Evolutionary conservation across 2,797 vertebrate species (phyloP).

Genomic region (Phyllotis vaccarum): DNA sequence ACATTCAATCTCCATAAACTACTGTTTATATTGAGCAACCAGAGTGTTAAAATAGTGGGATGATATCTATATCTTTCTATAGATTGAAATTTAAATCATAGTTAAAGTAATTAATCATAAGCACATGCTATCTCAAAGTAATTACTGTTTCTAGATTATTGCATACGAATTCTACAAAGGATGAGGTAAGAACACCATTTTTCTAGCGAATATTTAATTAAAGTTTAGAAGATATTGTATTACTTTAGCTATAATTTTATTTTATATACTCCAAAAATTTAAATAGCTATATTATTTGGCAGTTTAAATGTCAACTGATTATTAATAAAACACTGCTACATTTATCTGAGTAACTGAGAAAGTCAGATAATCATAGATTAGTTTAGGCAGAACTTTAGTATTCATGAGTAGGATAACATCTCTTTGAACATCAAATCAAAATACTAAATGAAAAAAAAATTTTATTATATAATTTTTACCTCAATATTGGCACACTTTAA

Average conservation of each 20-base stretch:
- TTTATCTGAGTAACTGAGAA: neutral
- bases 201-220: neutral
- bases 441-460: neutral
- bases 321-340: neutral
- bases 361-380: neutral
- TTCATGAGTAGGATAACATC: neutral
- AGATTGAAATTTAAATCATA: neutral
- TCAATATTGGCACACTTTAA: neutral
- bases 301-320: neutral
- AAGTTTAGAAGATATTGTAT: neutral
- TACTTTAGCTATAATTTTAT: neutral
- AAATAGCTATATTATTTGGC: neutral
- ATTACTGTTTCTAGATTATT: constrained; percentile 20
- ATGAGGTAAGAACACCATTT: neutral
- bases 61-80: neutral
- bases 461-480: neutral
- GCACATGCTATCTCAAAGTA: neutral
- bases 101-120: constrained; percentile 4
- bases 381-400: too few species aligned
- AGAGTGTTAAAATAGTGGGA: neutral
- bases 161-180: neutral
- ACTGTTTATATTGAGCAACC: neutral
- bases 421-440: neutral
- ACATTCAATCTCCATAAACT: neutral
- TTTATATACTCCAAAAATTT: neutral